Conservation (phyloP, 92 coral and sea anemone species). For the Palythoa grandiflora region DNA sequence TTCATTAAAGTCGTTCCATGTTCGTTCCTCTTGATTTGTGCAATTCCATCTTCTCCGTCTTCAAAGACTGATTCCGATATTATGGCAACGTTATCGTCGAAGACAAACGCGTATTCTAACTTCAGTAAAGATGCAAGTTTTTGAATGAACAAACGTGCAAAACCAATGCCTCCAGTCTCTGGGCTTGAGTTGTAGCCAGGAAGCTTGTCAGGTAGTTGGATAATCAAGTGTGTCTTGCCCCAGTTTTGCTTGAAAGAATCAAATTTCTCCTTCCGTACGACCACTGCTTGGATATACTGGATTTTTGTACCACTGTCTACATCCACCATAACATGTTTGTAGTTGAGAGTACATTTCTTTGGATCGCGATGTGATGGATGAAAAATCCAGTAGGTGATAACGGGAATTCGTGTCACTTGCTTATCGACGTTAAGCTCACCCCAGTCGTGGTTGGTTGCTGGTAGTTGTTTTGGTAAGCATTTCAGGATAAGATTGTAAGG, state of each 20-base stretch:
- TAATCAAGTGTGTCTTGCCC: conserved; percentile 14
- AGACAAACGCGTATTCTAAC: conserved; percentile 51
- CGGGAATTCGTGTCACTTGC: no score
- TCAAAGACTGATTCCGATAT: conserved; percentile 53
- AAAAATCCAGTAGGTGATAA: conserved; percentile 49
- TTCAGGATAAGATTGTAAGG: no score
- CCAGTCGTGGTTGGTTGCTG: neutral
- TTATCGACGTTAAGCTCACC: neutral
- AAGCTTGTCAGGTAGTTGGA: conserved; percentile 51
- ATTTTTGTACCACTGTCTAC: conserved; percentile 43
- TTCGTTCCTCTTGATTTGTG: conserved; percentile 42
- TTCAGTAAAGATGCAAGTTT: conserved; percentile 39
- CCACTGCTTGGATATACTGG: neutral
- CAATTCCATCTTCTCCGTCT: neutral
- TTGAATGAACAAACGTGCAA: conserved; percentile 59
- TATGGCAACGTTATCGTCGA: conserved; percentile 56
- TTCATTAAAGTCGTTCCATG: conserved; percentile 43
- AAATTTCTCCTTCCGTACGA: no score
- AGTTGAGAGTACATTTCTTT: no score
- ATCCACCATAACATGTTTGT: conserved; percentile 9
- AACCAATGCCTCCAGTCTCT: conserved; percentile 55
- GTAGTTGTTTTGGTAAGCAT: no score
- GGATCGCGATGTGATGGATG: conserved; percentile 69
- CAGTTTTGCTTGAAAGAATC: no score
- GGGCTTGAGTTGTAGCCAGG: conserved; percentile 35